phyloP scores from a whole-genome alignment of 2,888 invertebrate genomes.

The Adelognathus sp. region DNA sequence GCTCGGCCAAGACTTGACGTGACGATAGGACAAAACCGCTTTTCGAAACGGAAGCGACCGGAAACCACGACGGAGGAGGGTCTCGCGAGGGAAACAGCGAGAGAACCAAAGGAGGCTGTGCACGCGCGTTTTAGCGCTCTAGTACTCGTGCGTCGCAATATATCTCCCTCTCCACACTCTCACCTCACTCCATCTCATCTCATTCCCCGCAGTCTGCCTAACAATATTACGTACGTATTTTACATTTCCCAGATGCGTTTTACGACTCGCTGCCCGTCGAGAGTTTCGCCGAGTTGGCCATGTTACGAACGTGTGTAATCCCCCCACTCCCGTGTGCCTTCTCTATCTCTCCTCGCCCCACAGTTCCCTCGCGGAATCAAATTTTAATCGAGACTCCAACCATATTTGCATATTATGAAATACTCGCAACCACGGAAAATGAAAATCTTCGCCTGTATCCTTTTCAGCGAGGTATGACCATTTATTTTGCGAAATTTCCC shows the following conservation, averaged over 20 bases:
- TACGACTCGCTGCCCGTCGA: slow-evolving; percentile 59
- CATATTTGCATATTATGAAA: slow-evolving; percentile 65
- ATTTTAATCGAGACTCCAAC: slow-evolving; percentile 63
- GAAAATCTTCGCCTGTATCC: slow-evolving; percentile 44
- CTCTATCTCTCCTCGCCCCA: slow-evolving; percentile 19
- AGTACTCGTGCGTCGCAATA: slow-evolving; percentile 21
- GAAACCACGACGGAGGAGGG: slow-evolving; percentile 49
- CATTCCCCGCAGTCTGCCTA: slow-evolving; percentile 45
- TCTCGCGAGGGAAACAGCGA: background rate
- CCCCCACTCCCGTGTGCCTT: slow-evolving; percentile 30
- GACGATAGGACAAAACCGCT: slow-evolving; percentile 26
- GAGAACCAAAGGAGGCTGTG: background rate
- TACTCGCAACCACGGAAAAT: slow-evolving; percentile 59
- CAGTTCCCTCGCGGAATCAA: slow-evolving; percentile 57
- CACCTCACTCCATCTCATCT: background rate
- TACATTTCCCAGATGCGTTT: slow-evolving; percentile 67
- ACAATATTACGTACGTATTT: slow-evolving; percentile 66
- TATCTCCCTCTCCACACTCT: slow-evolving; percentile 38
- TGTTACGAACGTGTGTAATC: slow-evolving; percentile 21
- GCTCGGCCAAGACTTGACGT: background rate
- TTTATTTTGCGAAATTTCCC: slow-evolving; percentile 38
- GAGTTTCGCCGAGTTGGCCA: slow-evolving; percentile 54
- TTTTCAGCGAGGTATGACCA: background rate
- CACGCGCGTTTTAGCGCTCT: background rate
- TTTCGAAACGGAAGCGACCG: slow-evolving; percentile 48